These are phyloP conservation scores for Aurelia sp. DNA, from an alignment of 30 jellyfish, hydroid and myxozoan genomes.

Conservation along the genomic window DNA sequence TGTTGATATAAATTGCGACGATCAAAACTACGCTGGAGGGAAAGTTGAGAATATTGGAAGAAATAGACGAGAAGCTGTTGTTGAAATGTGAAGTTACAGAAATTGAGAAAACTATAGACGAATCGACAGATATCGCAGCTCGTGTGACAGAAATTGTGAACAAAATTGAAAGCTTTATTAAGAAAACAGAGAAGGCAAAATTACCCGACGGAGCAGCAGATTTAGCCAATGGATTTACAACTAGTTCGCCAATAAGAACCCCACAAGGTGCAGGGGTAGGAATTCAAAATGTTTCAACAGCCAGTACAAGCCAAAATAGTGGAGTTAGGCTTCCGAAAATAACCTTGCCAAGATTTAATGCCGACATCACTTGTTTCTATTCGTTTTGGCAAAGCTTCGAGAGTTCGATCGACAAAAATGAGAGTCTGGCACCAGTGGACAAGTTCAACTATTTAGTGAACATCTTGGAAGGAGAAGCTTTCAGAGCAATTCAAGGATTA, in stretches of 20 bases:
- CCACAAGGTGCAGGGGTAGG: too few species aligned
- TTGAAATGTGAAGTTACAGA: neutral
- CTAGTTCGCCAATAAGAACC: neutral
- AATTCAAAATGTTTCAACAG: neutral
- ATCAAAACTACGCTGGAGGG: neutral
- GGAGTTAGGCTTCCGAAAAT: slow-evolving; percentile 18
- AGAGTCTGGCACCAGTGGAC: neutral
- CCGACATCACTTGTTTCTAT: neutral
- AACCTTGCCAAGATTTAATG: slow-evolving; percentile 17
- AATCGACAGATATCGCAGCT: neutral
- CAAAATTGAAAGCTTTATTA: neutral
- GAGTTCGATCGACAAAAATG: slow-evolving; percentile 1
- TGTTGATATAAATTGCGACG: neutral
- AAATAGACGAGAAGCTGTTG: slow-evolving; percentile 2
- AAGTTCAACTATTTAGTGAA: slow-evolving; percentile 8
- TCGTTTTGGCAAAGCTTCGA: slow-evolving; percentile 21
- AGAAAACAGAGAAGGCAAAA: slow-evolving; percentile 10
- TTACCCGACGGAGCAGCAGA: neutral
- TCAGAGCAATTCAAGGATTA: neutral
- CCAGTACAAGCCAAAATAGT: neutral
- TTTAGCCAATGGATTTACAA: neutral
- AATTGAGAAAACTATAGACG: slow-evolving; percentile 1
- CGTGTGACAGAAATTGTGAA: neutral
- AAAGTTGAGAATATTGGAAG: neutral
- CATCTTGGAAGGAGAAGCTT: neutral